Percentiles rank a stretch among this genome's conserved stretches.
Evolutionary conservation across 2,113 vertebrate genomes (phyloP).

Genomic region (Crotalus viridis): DNA sequence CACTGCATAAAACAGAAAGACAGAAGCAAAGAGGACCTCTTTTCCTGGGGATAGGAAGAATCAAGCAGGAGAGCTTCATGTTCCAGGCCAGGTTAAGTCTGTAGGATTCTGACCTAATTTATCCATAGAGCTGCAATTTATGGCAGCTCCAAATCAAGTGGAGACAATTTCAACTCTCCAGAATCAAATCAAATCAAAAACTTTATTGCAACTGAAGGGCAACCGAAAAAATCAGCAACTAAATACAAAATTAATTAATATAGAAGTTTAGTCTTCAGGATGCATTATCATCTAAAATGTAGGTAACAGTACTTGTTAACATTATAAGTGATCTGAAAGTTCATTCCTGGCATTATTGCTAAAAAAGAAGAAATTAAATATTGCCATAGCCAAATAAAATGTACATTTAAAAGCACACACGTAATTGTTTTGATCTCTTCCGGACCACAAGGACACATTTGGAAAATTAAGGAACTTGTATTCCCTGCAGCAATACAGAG

Average conservation of each 20-base stretch:
- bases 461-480: not conserved
- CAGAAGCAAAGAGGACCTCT: not conserved
- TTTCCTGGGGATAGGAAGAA: not conserved
- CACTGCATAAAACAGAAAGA: not conserved
- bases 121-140: not conserved
- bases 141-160: not conserved
- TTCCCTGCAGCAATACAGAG: not conserved
- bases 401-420: not conserved
- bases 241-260: not conserved
- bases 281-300: not conserved
- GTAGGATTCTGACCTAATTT: not conserved
- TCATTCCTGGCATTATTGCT: not conserved
- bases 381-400: not conserved
- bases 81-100: not conserved
- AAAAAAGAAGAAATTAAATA: not conserved
- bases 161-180: not conserved
- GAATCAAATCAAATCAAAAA: not conserved
- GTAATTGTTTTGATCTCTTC: not conserved
- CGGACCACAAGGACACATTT: not conserved
- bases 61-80: not conserved
- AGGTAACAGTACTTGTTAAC: not conserved
- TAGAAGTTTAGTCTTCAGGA: not conserved
- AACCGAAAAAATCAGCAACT: not conserved
- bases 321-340: not conserved
- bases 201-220: not conserved